A percentile compares a stretch with the other conserved stretches of the same genome.
Evolutionary conservation across 2,113 vertebrate species (phyloP).

Genomic region (Connochaetes taurinus): DNA sequence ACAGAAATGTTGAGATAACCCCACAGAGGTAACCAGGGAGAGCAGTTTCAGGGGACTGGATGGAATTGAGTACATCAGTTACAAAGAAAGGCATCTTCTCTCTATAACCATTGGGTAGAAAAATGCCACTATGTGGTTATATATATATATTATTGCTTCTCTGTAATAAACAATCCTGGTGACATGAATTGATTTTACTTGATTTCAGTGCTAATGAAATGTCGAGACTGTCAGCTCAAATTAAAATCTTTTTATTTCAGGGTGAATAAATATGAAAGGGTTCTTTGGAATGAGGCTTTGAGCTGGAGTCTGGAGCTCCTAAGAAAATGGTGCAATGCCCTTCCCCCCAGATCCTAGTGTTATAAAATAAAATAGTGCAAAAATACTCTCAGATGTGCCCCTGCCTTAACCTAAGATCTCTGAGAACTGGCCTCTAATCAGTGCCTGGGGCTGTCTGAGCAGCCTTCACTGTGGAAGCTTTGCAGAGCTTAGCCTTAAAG

Average conservation of each 20-base stretch:
- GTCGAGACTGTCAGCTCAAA: constrained; percentile 20
- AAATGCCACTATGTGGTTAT: background rate
- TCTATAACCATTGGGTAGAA: background rate
- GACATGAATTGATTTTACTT: constrained; percentile 35
- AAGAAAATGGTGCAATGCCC: background rate
- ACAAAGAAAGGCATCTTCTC: background rate
- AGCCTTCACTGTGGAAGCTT: background rate
- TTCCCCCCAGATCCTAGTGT: background rate
- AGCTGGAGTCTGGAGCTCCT: background rate
- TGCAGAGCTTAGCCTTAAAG: background rate
- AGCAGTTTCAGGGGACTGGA: background rate
- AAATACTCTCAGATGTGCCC: background rate
- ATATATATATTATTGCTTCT: background rate
- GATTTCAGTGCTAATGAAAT: constrained; percentile 52
- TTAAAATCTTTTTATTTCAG: constrained; percentile 53
- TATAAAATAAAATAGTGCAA: constrained; percentile 2
- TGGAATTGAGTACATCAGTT: background rate
- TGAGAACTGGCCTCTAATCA: background rate
- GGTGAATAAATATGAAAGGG: constrained; percentile 12
- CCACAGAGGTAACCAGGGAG: background rate
- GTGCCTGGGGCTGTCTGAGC: background rate
- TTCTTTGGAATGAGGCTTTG: constrained; percentile 33
- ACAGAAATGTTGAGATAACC: background rate
- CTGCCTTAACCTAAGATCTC: background rate
- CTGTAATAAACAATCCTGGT: background rate